Conservation (phyloP, 2,113 vertebrate species). For the Clarias gariepinus region DNA sequence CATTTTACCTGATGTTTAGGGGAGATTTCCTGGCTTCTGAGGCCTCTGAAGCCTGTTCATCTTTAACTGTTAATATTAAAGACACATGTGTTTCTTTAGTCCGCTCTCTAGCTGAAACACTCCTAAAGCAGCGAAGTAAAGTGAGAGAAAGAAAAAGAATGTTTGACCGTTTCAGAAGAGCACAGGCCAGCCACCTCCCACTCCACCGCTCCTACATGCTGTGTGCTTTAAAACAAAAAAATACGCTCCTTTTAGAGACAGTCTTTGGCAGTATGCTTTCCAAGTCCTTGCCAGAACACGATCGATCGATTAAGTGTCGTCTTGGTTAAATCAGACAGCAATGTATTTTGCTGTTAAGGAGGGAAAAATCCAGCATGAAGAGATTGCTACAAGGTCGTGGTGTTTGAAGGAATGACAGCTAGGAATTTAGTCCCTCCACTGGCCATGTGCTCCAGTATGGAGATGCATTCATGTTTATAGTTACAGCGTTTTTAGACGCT, state of each 20-base stretch:
- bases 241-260: constrained; percentile 31
- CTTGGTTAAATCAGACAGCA: constrained; percentile 3
- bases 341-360: neutral
- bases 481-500: neutral
- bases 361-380: neutral
- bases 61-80: constrained; percentile 5
- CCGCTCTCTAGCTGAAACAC: neutral
- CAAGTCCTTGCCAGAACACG: constrained; percentile 12
- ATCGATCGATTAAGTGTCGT: constrained; percentile 36
- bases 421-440: neutral
- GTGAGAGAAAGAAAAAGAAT: neutral
- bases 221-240: constrained; percentile 31
- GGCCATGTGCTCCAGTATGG: neutral
- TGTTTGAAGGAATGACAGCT: neutral
- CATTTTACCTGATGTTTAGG: neutral
- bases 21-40: constrained; percentile 6
- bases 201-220: constrained; percentile 48
- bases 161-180: constrained; percentile 8
- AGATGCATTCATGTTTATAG: no score
- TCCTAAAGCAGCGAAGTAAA: neutral
- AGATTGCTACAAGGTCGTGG: neutral
- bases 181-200: constrained; percentile 46
- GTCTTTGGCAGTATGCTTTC: constrained; percentile 35
- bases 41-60: neutral
- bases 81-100: neutral